Evolutionary conservation across 35 echinoderm and acorn worm species (phyloP).

Genomic region (Ptychodera flava): DNA sequence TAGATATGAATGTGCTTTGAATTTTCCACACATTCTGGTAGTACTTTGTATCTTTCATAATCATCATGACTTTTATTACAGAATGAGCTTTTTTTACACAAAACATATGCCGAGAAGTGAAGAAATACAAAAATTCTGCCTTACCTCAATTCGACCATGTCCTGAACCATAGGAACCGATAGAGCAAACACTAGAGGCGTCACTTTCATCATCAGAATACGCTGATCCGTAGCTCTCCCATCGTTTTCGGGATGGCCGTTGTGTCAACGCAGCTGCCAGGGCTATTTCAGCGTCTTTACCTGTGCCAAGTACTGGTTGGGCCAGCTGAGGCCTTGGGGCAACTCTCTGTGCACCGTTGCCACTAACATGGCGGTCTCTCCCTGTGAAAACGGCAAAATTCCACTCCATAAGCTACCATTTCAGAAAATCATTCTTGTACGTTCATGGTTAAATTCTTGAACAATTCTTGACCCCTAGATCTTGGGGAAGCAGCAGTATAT

Average conservation of each 20-base stretch:
- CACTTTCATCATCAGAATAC: slow-evolving; percentile 60
- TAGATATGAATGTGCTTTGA: no score
- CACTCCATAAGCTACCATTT: not conserved
- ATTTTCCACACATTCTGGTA: no score
- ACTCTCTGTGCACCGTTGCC: slow-evolving; percentile 53
- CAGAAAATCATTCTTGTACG: not conserved
- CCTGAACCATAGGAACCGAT: slow-evolving; percentile 82
- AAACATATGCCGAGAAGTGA: no score
- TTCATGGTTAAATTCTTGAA: no score
- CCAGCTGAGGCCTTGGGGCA: slow-evolving; percentile 34
- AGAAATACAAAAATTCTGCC: no score
- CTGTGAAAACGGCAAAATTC: slow-evolving; percentile 7
- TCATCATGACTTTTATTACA: no score
- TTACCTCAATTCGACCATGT: slow-evolving; percentile 25
- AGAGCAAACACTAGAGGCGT: slow-evolving; percentile 85
- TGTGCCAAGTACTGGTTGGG: slow-evolving; percentile 55
- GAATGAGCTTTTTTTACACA: no score
- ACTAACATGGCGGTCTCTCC: slow-evolving; percentile 60
- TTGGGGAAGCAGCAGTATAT: no score
- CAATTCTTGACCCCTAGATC: no score
- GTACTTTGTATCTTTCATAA: no score
- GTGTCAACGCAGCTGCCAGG: slow-evolving; percentile 56
- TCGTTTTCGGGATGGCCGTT: slow-evolving; percentile 8
- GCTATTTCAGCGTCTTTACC: slow-evolving; percentile 74
- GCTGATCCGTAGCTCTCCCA: slow-evolving; percentile 67